phyloP scores from a whole-genome alignment of 1,140 invertebrate genomes.

The Cydia pomonella region DNA sequence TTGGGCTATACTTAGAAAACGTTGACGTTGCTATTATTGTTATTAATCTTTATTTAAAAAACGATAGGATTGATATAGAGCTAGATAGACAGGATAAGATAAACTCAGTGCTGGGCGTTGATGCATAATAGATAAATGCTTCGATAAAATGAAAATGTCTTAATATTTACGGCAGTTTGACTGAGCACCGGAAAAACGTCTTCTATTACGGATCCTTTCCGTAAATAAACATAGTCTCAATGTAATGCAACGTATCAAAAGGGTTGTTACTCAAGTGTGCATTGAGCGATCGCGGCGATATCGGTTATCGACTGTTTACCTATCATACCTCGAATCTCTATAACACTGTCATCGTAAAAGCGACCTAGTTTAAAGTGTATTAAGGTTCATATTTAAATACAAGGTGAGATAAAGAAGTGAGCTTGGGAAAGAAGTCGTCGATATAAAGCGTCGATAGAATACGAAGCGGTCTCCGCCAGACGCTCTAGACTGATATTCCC shows the following conservation, averaged over 20 bases:
- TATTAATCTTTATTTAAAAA: no score
- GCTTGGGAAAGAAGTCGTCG: not conserved
- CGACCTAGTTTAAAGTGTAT: not conserved
- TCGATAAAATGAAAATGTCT: not conserved
- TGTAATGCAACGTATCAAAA: conserved; percentile 30
- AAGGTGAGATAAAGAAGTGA: not conserved
- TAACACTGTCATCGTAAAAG: not conserved
- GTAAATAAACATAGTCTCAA: conserved; percentile 16
- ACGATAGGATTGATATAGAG: no score
- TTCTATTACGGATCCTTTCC: conserved; percentile 15
- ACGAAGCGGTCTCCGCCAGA: conserved; percentile 12
- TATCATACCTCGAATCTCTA: not conserved
- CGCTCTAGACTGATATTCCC: not conserved
- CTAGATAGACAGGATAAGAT: no score
- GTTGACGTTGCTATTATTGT: not conserved
- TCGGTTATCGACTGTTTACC: not conserved
- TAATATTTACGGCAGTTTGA: not conserved
- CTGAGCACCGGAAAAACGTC: conserved; percentile 8
- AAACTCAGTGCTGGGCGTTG: no score
- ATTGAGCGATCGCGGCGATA: conserved; percentile 31
- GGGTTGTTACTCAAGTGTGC: conserved; percentile 29
- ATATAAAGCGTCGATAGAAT: conserved; percentile 22
- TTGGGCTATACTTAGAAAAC: not conserved
- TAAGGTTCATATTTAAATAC: not conserved
- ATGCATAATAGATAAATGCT: not conserved